A percentile compares a stretch with the other conserved stretches of the same genome.
Conservation (phyloP, 2,888 invertebrate species). For the Neelides folsomi region DNA sequence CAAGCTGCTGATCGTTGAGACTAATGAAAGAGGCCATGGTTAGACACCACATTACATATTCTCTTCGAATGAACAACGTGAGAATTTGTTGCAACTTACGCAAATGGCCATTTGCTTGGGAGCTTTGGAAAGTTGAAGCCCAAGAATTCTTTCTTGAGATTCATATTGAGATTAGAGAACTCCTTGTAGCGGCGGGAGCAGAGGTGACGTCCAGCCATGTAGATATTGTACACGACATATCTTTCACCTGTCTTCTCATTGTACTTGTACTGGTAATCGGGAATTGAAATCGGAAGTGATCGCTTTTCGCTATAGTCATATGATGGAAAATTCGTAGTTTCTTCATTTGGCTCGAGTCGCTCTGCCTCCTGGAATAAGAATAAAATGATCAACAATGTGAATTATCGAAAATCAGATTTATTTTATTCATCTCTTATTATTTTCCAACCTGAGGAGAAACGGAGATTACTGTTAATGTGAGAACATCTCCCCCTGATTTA, state of each 20-base stretch:
- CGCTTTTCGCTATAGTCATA: conserved; percentile 92
- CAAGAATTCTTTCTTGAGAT: conserved; percentile 81
- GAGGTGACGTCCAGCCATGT: conserved; percentile 96
- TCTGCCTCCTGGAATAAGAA: conserved; percentile 56
- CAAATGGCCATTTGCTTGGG: conserved; percentile 97
- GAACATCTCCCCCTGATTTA: conserved; percentile 93
- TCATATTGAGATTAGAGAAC: conserved; percentile 76
- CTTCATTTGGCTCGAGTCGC: conserved; percentile 69
- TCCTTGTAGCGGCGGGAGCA: conserved; percentile 94
- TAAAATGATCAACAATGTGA: background rate
- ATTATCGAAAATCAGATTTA: background rate
- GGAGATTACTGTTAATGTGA: conserved; percentile 90
- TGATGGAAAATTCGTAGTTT: conserved; percentile 61
- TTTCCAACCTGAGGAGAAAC: conserved; percentile 68
- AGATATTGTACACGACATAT: conserved; percentile 91
- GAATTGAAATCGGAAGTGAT: conserved; percentile 59
- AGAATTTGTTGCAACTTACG: conserved; percentile 40
- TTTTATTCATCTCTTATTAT: background rate
- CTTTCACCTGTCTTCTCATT: conserved; percentile 75
- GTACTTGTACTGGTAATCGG: conserved; percentile 69
- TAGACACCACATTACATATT: no score
- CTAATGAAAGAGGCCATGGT: conserved; percentile 33
- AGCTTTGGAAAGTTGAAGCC: conserved; percentile 94
- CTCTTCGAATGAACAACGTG: background rate
- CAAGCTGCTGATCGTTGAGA: conserved; percentile 90